Conservation (phyloP, 2,113 vertebrate species). For the Prietella phreatophila region DNA sequence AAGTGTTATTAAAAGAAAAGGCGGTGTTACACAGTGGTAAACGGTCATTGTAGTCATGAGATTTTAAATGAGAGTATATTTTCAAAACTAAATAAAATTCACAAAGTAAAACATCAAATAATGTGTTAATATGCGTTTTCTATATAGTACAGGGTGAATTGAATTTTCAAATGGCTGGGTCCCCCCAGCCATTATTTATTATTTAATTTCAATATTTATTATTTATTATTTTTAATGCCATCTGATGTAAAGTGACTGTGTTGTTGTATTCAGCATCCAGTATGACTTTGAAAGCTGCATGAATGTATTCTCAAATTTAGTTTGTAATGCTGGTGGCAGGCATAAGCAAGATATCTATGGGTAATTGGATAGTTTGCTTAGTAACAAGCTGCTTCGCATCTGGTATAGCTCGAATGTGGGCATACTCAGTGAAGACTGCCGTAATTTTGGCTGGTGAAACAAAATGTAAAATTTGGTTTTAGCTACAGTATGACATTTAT, state of each 20-base stretch:
- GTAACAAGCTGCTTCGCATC: conserved; percentile 7
- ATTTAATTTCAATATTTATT: too few species aligned
- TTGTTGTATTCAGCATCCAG: background rate
- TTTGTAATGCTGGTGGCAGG: background rate
- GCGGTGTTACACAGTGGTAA: too few species aligned
- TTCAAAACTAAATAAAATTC: too few species aligned
- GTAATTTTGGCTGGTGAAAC: background rate
- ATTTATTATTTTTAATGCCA: background rate
- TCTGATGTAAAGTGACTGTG: background rate
- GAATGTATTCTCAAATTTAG: background rate
- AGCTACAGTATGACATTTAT: background rate
- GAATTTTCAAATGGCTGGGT: too few species aligned
- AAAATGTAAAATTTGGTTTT: background rate
- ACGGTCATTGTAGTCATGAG: too few species aligned
- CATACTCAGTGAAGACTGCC: background rate
- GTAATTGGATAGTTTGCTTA: background rate
- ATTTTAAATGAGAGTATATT: too few species aligned
- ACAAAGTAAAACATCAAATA: too few species aligned
- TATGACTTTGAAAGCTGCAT: background rate
- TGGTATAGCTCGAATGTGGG: background rate
- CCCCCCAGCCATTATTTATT: too few species aligned
- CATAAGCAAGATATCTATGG: background rate
- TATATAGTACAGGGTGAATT: too few species aligned
- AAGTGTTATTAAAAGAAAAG: too few species aligned
- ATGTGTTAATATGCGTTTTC: too few species aligned